phyloP scores from a whole-genome alignment of 1,140 invertebrate genomes.

The Drosophila miranda region DNA sequence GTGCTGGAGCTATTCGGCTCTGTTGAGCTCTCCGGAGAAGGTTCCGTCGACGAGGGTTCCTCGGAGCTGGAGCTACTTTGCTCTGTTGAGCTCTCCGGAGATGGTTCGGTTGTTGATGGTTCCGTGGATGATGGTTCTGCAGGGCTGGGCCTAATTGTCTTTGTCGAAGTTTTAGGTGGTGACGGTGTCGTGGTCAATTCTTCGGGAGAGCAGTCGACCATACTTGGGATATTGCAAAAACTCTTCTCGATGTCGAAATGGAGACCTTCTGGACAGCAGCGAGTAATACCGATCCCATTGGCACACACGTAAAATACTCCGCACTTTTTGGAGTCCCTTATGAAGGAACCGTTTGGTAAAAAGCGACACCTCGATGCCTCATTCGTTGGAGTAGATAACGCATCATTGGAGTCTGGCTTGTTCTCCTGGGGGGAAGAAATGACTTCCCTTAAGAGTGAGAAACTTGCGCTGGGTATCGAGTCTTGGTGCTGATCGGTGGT shows the following conservation, averaged over 20 bases:
- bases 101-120: not conserved
- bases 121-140: not conserved
- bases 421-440: not conserved
- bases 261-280: conserved; percentile 21
- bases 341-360: conserved; percentile 33
- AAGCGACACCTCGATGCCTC: conserved; percentile 4
- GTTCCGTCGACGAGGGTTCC: too few relatives aligned
- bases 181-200: too few relatives aligned
- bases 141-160: too few relatives aligned
- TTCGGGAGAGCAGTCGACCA: conserved; percentile 17
- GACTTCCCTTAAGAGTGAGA: too few relatives aligned
- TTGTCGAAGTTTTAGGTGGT: not conserved
- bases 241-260: conserved; percentile 30
- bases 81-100: too few relatives aligned
- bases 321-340: conserved; percentile 27
- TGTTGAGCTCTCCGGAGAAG: not conserved
- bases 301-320: conserved; percentile 38
- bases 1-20: not conserved
- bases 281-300: conserved; percentile 14
- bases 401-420: not conserved
- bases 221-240: conserved; percentile 29
- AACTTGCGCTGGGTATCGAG: not conserved
- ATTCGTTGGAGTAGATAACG: not conserved
- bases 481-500: not conserved
- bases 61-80: too few relatives aligned